phyloP scores from a whole-genome alignment of 1,140 invertebrate species.

The Tetranychus urticae region DNA sequence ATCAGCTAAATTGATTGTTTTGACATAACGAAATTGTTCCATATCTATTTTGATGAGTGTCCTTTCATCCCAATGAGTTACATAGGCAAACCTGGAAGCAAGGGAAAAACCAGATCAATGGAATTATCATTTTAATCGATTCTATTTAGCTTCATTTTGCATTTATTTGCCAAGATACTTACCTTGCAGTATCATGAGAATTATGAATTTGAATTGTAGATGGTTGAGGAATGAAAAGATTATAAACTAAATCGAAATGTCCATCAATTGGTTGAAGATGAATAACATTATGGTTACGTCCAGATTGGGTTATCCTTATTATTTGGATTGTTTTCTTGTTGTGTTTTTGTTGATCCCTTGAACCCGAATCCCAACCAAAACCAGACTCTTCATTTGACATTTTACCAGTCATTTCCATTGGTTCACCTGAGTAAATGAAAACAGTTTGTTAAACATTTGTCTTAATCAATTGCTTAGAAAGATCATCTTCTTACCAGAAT shows the following conservation, averaged over 20 bases:
- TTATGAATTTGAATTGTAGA: background rate
- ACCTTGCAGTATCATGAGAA: background rate
- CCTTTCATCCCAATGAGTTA: conserved; percentile 44
- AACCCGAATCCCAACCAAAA: background rate
- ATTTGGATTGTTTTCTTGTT: conserved; percentile 38
- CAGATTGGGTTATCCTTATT: conserved; percentile 41
- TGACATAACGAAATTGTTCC: conserved; percentile 44
- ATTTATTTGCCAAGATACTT: background rate
- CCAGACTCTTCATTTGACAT: background rate
- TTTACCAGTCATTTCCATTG: background rate
- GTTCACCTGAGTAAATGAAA: background rate
- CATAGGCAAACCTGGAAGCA: conserved; percentile 34
- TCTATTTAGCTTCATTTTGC: background rate
- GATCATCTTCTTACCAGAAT: background rate
- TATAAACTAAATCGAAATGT: conserved; percentile 44
- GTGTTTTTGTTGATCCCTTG: conserved; percentile 4
- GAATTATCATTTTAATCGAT: background rate
- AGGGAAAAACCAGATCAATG: background rate
- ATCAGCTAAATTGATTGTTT: conserved; percentile 42
- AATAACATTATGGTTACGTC: conserved; percentile 36
- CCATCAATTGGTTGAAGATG: conserved; percentile 54
- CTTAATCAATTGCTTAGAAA: background rate
- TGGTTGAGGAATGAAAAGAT: conserved; percentile 7
- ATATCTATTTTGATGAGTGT: conserved; percentile 51
- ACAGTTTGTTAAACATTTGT: background rate